These are phyloP conservation scores for Apamea epomidion DNA, from an alignment of 2,888 invertebrate genomes.

Conservation along the genomic window DNA sequence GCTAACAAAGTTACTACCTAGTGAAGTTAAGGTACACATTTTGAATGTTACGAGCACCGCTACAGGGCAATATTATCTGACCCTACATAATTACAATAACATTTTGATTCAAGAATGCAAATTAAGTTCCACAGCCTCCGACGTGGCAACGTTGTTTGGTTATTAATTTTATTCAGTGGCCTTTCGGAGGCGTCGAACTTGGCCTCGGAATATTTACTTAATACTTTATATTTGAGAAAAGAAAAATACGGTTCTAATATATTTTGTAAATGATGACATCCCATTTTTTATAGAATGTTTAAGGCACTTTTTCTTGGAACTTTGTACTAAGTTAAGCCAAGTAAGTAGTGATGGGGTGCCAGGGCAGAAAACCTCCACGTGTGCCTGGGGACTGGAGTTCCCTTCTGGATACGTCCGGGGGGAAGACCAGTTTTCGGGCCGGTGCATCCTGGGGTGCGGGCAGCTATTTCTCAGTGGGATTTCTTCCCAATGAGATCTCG, in stretches of 20 bases:
- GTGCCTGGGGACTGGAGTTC: too few species aligned
- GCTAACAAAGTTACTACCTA: conserved; percentile 39
- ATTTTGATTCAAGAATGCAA: conserved; percentile 80
- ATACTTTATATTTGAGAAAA: conserved; percentile 58
- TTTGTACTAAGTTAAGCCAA: conserved; percentile 11
- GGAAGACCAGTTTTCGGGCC: too few species aligned
- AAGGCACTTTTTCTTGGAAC: not conserved
- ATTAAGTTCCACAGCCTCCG: conserved; percentile 70
- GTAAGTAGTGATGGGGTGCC: too few species aligned
- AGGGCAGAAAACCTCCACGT: too few species aligned
- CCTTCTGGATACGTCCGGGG: too few species aligned
- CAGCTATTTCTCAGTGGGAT: too few species aligned
- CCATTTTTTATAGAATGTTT: conserved; percentile 17
- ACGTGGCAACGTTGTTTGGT: conserved; percentile 71
- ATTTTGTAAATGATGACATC: conserved; percentile 55
- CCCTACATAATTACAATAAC: conserved; percentile 77
- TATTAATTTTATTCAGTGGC: conserved; percentile 75
- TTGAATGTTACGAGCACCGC: conserved; percentile 46
- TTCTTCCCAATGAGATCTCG: too few species aligned
- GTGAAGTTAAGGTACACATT: conserved; percentile 47
- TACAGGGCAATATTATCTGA: conserved; percentile 68
- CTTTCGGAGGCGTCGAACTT: conserved; percentile 63
- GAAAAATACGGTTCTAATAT: conserved; percentile 59
- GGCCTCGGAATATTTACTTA: conserved; percentile 59
- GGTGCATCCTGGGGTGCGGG: too few species aligned